Evolutionary conservation across 1,140 invertebrate genomes (phyloP).

Genomic region (Goniozus legneri): DNA sequence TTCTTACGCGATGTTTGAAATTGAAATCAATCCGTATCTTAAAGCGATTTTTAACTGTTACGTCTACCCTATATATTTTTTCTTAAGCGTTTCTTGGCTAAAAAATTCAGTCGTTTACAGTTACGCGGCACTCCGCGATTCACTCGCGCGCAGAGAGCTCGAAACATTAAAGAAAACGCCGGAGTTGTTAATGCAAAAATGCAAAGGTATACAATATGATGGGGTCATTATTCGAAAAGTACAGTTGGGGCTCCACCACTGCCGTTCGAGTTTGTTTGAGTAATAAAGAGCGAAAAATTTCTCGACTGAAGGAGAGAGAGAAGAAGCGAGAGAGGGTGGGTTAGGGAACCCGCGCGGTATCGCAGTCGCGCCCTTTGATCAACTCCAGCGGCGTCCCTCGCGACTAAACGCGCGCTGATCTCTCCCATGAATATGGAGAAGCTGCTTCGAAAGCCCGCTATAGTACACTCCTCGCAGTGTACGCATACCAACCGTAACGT

Average conservation of each 20-base stretch:
- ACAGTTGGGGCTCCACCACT: conserved; percentile 26
- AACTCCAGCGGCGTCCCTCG: conserved; percentile 35
- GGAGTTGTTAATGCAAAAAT: conserved; percentile 42
- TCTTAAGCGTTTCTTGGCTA: background rate
- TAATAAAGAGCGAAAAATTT: conserved; percentile 36
- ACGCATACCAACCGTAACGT: too few relatives aligned
- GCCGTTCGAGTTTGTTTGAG: conserved; percentile 32
- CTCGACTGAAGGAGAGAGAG: too few relatives aligned
- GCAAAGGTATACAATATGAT: conserved; percentile 49
- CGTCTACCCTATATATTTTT: background rate
- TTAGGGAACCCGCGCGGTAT: conserved; percentile 27
- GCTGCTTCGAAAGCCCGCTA: too few relatives aligned
- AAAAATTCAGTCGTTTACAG: too few relatives aligned
- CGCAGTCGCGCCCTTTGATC: conserved; percentile 43
- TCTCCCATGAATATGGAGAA: conserved; percentile 43
- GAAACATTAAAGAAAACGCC: conserved; percentile 36
- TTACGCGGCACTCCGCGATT: background rate
- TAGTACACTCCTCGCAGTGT: too few relatives aligned
- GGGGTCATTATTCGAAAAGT: conserved; percentile 48
- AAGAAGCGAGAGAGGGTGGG: too few relatives aligned
- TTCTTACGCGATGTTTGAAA: too few relatives aligned
- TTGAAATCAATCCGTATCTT: background rate
- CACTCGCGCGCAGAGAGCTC: conserved; percentile 4
- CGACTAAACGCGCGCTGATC: conserved; percentile 42
- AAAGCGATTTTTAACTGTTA: background rate